Evolutionary conservation across 2,113 vertebrate species (phyloP).

Genomic region (Vulpes lagopus): DNA sequence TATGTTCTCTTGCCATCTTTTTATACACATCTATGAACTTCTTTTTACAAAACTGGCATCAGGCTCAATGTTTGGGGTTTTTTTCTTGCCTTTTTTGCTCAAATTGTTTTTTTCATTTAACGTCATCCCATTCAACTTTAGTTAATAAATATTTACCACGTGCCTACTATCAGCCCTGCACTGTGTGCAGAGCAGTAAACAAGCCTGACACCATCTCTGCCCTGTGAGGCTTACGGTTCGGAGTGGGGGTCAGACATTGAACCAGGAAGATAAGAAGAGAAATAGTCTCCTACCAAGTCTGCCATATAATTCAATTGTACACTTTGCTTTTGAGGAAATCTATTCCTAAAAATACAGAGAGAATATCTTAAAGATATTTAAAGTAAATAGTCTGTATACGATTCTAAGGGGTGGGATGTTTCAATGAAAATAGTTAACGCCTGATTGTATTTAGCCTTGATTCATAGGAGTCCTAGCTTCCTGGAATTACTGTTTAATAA

Average conservation of each 20-base stretch:
- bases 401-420: neutral
- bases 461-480: neutral
- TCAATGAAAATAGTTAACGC: neutral
- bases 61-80: neutral
- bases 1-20: neutral
- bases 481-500: neutral
- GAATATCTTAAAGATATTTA: conserved; percentile 10
- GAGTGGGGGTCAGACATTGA: conserved; percentile 20
- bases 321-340: conserved; percentile 56
- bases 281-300: neutral
- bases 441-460: neutral
- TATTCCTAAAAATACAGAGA: conserved; percentile 42
- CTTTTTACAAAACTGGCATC: neutral
- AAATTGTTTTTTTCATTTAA: neutral
- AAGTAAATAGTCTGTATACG: neutral
- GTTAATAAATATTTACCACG: conserved; percentile 64
- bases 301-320: neutral
- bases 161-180: neutral
- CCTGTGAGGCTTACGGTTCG: neutral
- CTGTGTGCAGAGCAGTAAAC: neutral
- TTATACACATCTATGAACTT: neutral
- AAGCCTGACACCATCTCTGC: neutral
- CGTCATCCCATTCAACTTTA: neutral
- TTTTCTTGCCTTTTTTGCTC: neutral
- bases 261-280: conserved; percentile 20